Conservation (phyloP, 2,888 invertebrate genomes). For the Cosmia trapezina region DNA sequence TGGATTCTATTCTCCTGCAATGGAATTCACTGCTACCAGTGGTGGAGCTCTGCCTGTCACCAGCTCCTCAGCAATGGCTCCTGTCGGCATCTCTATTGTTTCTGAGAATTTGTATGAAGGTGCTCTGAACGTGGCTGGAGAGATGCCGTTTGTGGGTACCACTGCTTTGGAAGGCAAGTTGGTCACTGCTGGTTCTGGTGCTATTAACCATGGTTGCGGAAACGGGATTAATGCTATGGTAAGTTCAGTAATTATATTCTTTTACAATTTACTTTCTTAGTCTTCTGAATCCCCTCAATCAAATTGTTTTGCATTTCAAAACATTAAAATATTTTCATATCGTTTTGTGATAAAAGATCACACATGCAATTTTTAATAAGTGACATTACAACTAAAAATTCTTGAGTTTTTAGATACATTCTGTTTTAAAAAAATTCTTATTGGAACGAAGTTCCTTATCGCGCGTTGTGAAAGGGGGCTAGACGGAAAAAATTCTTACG, state of each 20-base stretch:
- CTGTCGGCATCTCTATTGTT: constrained; percentile 62
- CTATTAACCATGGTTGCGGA: constrained; percentile 48
- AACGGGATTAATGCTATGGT: constrained; percentile 44
- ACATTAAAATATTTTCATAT: no score
- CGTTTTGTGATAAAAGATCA: not conserved
- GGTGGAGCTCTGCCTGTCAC: constrained; percentile 48
- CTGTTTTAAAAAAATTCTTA: not conserved
- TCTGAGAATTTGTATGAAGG: constrained; percentile 56
- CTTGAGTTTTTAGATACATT: not conserved
- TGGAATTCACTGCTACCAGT: constrained; percentile 48
- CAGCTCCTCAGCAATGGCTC: constrained; percentile 66
- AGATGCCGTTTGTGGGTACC: constrained; percentile 46
- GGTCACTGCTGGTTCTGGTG: constrained; percentile 39
- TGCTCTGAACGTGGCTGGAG: constrained; percentile 34
- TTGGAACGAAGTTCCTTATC: no score
- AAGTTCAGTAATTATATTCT: constrained; percentile 19
- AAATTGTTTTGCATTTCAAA: not conserved
- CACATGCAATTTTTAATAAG: not conserved
- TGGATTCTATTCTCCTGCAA: constrained; percentile 25
- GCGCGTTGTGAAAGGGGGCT: no score
- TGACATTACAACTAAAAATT: not conserved
- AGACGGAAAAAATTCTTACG: no score
- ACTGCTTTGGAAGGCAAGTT: constrained; percentile 32
- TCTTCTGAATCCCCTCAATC: no score
- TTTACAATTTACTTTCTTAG: not conserved